phyloP scores from a whole-genome alignment of 2,888 invertebrate genomes.

The Empis livida region DNA sequence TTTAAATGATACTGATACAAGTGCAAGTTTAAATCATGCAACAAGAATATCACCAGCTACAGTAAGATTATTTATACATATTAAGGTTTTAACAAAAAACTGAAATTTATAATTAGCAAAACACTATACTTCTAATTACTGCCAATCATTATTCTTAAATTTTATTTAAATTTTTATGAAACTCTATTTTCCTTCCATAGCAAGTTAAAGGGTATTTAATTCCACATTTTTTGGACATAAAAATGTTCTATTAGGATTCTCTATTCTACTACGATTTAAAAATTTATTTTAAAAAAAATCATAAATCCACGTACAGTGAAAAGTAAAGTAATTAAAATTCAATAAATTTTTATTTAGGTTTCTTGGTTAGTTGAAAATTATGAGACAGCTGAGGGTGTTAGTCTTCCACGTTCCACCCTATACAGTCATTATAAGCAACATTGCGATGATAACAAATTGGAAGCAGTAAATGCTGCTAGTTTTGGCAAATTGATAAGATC shows the following conservation, averaged over 20 bases:
- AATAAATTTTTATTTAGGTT: constrained; percentile 46
- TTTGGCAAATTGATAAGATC: constrained; percentile 98
- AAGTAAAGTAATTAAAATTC: not conserved
- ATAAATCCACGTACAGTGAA: not conserved
- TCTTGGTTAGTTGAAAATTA: constrained; percentile 97
- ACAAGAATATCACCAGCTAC: constrained; percentile 83
- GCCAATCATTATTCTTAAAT: too few species aligned
- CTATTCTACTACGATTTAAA: too few species aligned
- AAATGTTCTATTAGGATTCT: too few species aligned
- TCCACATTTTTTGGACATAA: too few species aligned
- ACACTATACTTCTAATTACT: too few species aligned
- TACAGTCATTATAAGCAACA: constrained; percentile 96
- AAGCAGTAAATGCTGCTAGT: constrained; percentile 98
- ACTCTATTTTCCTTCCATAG: too few species aligned
- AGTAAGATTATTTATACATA: constrained; percentile 62
- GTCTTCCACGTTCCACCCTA: constrained; percentile 84
- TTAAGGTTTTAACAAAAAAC: too few species aligned
- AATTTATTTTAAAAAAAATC: too few species aligned
- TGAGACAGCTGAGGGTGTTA: constrained; percentile 90
- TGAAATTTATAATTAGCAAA: too few species aligned
- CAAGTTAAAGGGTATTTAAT: too few species aligned
- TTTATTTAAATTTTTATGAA: too few species aligned
- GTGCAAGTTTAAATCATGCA: constrained; percentile 55
- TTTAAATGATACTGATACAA: constrained; percentile 39
- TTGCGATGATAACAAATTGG: constrained; percentile 83